These are phyloP conservation scores for Sterna hirundo DNA, from an alignment of 2,113 vertebrate genomes.

Conservation along the genomic window DNA sequence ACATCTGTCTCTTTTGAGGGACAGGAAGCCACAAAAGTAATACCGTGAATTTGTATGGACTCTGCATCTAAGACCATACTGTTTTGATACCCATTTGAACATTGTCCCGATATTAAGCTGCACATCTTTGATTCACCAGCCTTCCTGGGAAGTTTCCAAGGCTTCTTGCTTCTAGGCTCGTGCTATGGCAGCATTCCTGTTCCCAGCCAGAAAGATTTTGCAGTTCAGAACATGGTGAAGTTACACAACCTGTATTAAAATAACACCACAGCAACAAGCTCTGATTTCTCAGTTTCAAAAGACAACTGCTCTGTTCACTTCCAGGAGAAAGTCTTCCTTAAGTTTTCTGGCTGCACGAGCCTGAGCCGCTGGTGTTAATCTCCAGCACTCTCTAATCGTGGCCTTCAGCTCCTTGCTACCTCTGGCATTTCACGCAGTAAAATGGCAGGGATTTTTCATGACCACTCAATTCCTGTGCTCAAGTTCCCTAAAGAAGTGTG, in stretches of 20 bases:
- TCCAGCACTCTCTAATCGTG: fast-evolving
- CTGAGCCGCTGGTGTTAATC: neutral
- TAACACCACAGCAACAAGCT: neutral
- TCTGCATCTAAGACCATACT: neutral
- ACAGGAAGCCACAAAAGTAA: neutral
- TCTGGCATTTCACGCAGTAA: neutral
- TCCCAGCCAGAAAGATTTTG: neutral
- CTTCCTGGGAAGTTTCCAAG: neutral
- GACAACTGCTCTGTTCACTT: neutral
- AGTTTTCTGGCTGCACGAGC: neutral
- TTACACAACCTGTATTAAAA: neutral
- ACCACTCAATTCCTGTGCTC: neutral
- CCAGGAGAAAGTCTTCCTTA: neutral
- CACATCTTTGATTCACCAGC: neutral
- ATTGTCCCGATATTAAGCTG: neutral
- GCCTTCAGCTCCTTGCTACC: neutral
- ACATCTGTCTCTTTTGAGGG: neutral
- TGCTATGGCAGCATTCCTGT: neutral
- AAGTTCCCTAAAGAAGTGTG: neutral
- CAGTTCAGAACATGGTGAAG: neutral
- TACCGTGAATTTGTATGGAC: neutral
- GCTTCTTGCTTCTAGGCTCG: neutral
- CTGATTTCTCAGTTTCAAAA: neutral
- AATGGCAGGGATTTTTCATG: neutral
- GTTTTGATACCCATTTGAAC: neutral